Base-by-base conservation (phyloP, 2,113 vertebrate species). In the Todiramphus chloris region DNA sequence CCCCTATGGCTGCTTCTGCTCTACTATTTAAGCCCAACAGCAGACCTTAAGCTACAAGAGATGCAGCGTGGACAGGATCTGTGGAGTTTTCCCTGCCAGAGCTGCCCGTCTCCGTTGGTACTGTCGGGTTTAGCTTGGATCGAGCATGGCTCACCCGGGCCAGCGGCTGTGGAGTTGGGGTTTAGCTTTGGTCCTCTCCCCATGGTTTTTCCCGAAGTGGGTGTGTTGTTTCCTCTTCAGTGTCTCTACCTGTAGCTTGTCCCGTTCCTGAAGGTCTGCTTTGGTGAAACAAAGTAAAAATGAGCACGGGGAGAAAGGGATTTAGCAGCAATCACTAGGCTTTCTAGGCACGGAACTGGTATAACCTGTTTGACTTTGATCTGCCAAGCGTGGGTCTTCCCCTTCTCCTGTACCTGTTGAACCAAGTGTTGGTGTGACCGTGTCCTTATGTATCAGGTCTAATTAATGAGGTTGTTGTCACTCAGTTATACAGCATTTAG, bases 321-420 rank as follows among this genome's bases (percentile, higher is more conserved):
- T 93, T 93, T 86, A 25, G 76, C 80, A 92, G 43, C 35, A n/a
- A 35, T 67, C 39, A 33, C 89, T 58, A 77, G 70, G 73, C 92
- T 96, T 94, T 96, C 93, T 70, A 96, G 92, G 94, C 90, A 96
- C 83, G 67, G 51, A 92, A 88, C 92, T 0, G 48, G 96, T 92
- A 8, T 77, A 95, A 97, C 96, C 88, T 92, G 96, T 94, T 83
- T 90, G 84, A 39, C 85, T 67, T 64, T 43, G 72, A 82, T 76
- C 27, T 94, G 91, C 76, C 91, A 70, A 44, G 87, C 68, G 74
- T 27, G 53, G 55, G 8, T 39, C 90, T 77, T 79, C 44, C 20
- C 15, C 58, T 72, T 41, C 81, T 78, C 37, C 68, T 83, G 11
- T 27, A 64, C 33, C n/a, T 93, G 85, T 83, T 90, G 90, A 94